Evolutionary conservation across 1,140 invertebrate species (phyloP).

Genomic region (Elymnias hypermnestra): DNA sequence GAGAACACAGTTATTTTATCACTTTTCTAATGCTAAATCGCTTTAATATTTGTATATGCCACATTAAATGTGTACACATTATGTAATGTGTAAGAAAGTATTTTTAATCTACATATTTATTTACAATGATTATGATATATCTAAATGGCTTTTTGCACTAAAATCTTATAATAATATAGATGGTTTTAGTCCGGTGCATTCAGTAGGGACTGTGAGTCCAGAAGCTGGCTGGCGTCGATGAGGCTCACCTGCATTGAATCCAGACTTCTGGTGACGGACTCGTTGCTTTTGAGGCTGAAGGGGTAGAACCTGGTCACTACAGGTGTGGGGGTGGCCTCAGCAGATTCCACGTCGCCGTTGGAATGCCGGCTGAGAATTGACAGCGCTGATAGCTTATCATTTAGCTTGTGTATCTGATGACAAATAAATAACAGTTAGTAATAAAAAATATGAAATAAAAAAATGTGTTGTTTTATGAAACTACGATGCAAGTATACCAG

Average conservation of each 20-base stretch:
- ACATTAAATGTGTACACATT: no score
- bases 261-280: constrained; percentile 21
- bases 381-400: constrained; percentile 46
- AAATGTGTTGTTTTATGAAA: no score
- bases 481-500: no score
- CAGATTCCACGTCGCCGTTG: constrained; percentile 23
- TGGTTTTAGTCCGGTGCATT: constrained; percentile 62
- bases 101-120: no score
- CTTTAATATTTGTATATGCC: no score
- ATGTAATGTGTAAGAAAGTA: no score
- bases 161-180: neutral
- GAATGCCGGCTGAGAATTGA: constrained; percentile 50
- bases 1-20: no score
- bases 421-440: no score
- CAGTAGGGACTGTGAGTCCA: constrained; percentile 69
- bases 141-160: neutral
- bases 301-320: constrained; percentile 62
- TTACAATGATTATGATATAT: neutral
- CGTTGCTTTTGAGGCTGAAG: constrained; percentile 41
- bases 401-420: constrained; percentile 50
- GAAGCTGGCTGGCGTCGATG: constrained; percentile 51
- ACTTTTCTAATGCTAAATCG: no score
- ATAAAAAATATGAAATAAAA: no score
- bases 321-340: constrained; percentile 16
- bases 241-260: constrained; percentile 50